Base-by-base conservation (phyloP, 2,113 vertebrate genomes). In the Syngnathoides biaculeatus region DNA sequence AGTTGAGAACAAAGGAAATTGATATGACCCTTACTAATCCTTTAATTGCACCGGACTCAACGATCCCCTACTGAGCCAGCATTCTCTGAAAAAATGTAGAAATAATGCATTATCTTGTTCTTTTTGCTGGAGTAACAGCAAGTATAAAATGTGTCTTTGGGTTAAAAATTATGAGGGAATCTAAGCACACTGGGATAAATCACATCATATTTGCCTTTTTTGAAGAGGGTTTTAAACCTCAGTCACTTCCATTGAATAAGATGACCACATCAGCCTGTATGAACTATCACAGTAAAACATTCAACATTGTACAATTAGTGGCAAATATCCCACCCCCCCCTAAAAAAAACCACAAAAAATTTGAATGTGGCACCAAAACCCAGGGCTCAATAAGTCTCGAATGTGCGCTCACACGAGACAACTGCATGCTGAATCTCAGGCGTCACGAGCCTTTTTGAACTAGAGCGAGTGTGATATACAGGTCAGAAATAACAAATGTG, bases 1-100 rank as follows among this genome's bases (percentile, higher is more conserved):
- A 13, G 60, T 11, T 62, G 60, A 24, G 12, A 62, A 62, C n/a
- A 62, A 62, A 43, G 39, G n/a, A 43, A 62, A 62, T 62, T 42
- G 59, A 13, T 62, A 39, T 22, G 59, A 42, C 59, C 13, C 38
- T 43, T 43, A 62, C 39, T 43, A 62, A 62, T 62, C 38, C 60
- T 62, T 43, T 43, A 62, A 62, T 62, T 62, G 39, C 60, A 62
- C n/a, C 3, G 39, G 60, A 26, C 39, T 22, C 60, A 17, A 62
- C 15, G 20, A 43, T 62, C 39, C 60, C 60, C 39, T 43, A 22
- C 60, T 62, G 60, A 9, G n/a, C 43, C 60, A 17, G 39, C 60
- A 24, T 62, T 43, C 39, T 62, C 38, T 42, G 60, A 43, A 22
- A 24, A 43, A 22, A 43, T 42, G 13, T 62, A 24, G 22, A 42